Conservation (phyloP, 2,113 vertebrate genomes). For the Toxotes jaculatrix region DNA sequence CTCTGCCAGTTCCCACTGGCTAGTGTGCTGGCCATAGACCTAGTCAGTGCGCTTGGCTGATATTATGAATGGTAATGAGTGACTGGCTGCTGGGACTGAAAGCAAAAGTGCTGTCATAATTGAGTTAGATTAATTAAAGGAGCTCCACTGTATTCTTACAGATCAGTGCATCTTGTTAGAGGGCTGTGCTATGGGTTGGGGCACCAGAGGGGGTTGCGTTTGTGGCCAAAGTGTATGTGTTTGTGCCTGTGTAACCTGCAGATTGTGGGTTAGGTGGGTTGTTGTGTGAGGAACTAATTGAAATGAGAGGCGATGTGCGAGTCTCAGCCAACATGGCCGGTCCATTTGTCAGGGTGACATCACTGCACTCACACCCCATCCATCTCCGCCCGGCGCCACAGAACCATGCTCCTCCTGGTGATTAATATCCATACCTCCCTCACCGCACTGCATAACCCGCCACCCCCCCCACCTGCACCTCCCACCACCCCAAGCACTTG, state of each 20-base stretch:
- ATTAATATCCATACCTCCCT: conserved; percentile 87
- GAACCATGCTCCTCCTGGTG: conserved; percentile 80
- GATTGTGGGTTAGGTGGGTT: conserved; percentile 69
- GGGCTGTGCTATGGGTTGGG: conserved; percentile 47
- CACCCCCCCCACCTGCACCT: background rate
- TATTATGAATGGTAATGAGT: conserved; percentile 72
- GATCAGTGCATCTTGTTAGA: conserved; percentile 76
- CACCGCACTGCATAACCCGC: conserved; percentile 53
- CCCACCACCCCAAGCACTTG: conserved; percentile 27
- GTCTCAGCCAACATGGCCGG: conserved; percentile 84
- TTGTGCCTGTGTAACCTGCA: conserved; percentile 72
- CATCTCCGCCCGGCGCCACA: conserved; percentile 82
- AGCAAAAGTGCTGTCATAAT: conserved; percentile 77
- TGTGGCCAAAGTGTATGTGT: conserved; percentile 64
- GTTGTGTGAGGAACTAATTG: conserved; percentile 85
- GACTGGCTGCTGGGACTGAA: conserved; percentile 69
- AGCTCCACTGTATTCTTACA: conserved; percentile 68
- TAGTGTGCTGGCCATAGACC: conserved; percentile 52
- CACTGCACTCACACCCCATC: conserved; percentile 87
- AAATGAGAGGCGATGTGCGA: conserved; percentile 89
- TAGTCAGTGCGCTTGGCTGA: conserved; percentile 60
- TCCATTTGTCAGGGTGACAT: conserved; percentile 90
- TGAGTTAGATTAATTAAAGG: conserved; percentile 77
- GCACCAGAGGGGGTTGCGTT: conserved; percentile 50
- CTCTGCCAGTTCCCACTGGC: conserved; percentile 63